Evolutionary conservation across 1,140 invertebrate species (phyloP).

Genomic region (Aphelenchoides avenae): DNA sequence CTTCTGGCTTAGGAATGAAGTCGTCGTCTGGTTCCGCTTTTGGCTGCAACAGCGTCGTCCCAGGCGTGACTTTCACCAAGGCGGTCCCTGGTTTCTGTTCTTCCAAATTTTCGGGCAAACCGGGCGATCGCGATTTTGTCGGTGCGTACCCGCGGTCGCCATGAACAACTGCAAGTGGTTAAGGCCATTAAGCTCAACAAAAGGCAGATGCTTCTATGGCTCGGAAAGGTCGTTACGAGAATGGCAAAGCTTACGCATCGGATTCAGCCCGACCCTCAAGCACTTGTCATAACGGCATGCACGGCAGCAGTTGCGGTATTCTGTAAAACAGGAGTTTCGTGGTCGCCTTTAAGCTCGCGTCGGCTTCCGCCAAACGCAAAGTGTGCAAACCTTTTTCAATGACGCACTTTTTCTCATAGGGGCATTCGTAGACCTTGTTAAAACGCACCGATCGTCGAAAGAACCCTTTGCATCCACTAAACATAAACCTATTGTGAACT

Average conservation of each 20-base stretch:
- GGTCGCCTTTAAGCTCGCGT: too few relatives aligned
- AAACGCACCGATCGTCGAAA: conserved; percentile 31
- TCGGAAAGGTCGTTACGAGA: not conserved
- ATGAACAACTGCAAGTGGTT: conserved; percentile 11
- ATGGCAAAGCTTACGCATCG: conserved; percentile 9
- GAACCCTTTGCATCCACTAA: conserved; percentile 16
- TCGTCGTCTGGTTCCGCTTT: too few relatives aligned
- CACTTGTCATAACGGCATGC: conserved; percentile 32
- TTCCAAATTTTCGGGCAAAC: too few relatives aligned
- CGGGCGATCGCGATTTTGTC: too few relatives aligned
- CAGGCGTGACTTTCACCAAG: too few relatives aligned
- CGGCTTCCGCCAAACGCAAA: not conserved
- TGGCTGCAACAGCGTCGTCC: too few relatives aligned
- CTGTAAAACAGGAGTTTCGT: not conserved
- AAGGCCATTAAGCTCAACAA: too few relatives aligned
- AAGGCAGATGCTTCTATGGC: too few relatives aligned
- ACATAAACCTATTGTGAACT: not conserved
- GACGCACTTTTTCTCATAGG: conserved; percentile 29
- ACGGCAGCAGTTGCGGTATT: conserved; percentile 26
- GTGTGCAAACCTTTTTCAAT: conserved; percentile 4
- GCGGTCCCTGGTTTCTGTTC: too few relatives aligned
- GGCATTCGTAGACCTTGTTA: conserved; percentile 19
- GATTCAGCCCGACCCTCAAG: conserved; percentile 23
- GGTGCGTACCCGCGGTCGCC: conserved; percentile 19
- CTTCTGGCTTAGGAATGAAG: too few relatives aligned